Conservation (phyloP, 2,888 invertebrate genomes). For the Leucoptera coffeella region DNA sequence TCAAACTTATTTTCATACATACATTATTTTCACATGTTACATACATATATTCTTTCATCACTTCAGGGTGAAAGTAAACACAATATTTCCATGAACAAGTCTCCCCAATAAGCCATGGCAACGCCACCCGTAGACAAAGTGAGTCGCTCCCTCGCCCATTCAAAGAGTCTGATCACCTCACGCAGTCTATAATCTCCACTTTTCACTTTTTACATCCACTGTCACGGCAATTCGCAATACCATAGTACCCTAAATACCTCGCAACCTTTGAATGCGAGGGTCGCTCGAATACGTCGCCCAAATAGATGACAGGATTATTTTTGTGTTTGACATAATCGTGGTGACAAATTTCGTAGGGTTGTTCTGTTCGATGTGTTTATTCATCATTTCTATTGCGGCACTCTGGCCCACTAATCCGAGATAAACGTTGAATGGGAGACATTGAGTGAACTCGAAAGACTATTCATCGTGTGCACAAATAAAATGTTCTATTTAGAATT, state of each 20-base stretch:
- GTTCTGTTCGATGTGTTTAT: slow-evolving; percentile 26
- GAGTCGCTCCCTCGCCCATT: too few species aligned
- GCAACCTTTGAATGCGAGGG: slow-evolving; percentile 24
- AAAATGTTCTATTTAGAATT: too few species aligned
- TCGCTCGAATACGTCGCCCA: slow-evolving; percentile 44
- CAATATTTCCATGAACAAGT: too few species aligned
- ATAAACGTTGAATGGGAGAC: slow-evolving; percentile 2
- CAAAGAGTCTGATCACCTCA: slow-evolving; percentile 43
- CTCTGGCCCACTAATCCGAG: too few species aligned
- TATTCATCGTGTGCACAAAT: too few species aligned
- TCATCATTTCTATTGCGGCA: too few species aligned
- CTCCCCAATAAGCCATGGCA: too few species aligned
- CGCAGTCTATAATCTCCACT: slow-evolving; percentile 40
- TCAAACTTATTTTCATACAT: too few species aligned
- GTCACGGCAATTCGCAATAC: slow-evolving; percentile 11
- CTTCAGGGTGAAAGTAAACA: too few species aligned
- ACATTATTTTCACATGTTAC: too few species aligned
- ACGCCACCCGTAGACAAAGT: too few species aligned
- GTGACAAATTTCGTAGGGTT: slow-evolving; percentile 46
- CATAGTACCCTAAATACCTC: slow-evolving; percentile 34
- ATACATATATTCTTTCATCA: too few species aligned
- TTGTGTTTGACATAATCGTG: slow-evolving; percentile 53
- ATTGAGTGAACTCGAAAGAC: background rate
- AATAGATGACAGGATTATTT: slow-evolving; percentile 52
- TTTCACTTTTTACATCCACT: slow-evolving; percentile 20